Evolutionary conservation across 2,113 vertebrate genomes (phyloP).

Genomic region (Mormyrus iriodes): DNA sequence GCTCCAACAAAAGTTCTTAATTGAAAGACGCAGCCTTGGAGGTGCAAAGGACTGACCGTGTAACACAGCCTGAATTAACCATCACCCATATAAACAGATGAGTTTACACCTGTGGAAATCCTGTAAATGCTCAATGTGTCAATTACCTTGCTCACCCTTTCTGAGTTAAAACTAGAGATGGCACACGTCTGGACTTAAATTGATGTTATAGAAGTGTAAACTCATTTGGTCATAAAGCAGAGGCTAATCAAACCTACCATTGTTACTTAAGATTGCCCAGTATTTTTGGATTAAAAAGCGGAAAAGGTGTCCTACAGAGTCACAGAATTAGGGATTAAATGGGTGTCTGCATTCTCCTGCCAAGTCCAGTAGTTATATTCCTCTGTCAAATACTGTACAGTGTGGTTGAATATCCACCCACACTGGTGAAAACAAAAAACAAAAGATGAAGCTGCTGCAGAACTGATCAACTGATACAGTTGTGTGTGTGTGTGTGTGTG

Average conservation of each 20-base stretch:
- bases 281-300: not conserved
- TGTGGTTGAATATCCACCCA: not conserved
- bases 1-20: not conserved
- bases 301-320: not conserved
- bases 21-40: not conserved
- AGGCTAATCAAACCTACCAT: not conserved
- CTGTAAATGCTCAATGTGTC: not conserved
- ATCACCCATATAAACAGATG: not conserved
- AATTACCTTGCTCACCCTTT: not conserved
- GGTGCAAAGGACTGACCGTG: not conserved
- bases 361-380: slow-evolving; percentile 10
- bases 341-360: slow-evolving; percentile 40
- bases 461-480: not conserved
- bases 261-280: not conserved
- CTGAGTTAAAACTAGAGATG: not conserved
- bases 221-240: not conserved
- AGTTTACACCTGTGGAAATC: not conserved
- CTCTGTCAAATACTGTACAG: not conserved
- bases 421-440: not conserved
- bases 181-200: not conserved
- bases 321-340: not conserved
- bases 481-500: too few relatives aligned
- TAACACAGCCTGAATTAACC: not conserved
- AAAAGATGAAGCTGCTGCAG: slow-evolving; percentile 2
- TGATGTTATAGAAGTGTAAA: not conserved